Evolutionary conservation across 1,140 invertebrate genomes (phyloP).

Genomic region (Pachyrhynchus sulphureomaculatus): DNA sequence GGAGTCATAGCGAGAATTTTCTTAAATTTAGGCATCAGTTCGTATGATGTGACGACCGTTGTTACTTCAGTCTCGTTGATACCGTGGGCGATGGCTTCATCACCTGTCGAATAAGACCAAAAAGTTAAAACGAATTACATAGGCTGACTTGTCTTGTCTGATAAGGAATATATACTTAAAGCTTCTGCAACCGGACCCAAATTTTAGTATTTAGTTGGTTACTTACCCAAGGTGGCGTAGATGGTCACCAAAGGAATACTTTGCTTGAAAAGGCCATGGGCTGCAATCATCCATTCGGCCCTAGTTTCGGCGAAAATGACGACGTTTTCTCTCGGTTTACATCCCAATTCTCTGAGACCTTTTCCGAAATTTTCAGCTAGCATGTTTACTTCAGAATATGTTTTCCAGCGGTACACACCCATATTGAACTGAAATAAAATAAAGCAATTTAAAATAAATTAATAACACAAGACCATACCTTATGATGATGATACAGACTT

Average conservation of each 20-base stretch:
- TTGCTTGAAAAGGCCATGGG: slow-evolving; percentile 91
- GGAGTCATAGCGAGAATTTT: slow-evolving; percentile 69
- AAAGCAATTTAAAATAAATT: not conserved
- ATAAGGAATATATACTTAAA: not conserved
- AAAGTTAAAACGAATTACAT: not conserved
- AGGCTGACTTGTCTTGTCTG: too few relatives aligned
- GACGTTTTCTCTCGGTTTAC: slow-evolving; percentile 63
- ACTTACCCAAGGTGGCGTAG: slow-evolving; percentile 83
- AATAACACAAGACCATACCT: too few relatives aligned
- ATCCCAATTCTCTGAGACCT: slow-evolving; percentile 66
- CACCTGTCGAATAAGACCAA: slow-evolving; percentile 55
- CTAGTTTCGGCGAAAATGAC: slow-evolving; percentile 97
- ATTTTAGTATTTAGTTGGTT: too few relatives aligned
- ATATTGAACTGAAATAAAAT: slow-evolving; percentile 73
- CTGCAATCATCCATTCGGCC: slow-evolving; percentile 95
- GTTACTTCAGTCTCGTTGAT: slow-evolving; percentile 96
- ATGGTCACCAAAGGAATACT: slow-evolving; percentile 94
- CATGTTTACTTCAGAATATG: slow-evolving; percentile 76
- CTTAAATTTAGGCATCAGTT: slow-evolving; percentile 87
- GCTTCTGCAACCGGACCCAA: too few relatives aligned
- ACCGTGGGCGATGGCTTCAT: slow-evolving; percentile 93
- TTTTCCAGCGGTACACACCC: slow-evolving; percentile 92
- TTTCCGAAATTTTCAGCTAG: slow-evolving; percentile 75
- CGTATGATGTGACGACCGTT: slow-evolving; percentile 85
- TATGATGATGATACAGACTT: too few relatives aligned